These are phyloP conservation scores for Myotis planiceps DNA, from an alignment of 2,797 vertebrate genomes.

Conservation along the genomic window DNA sequence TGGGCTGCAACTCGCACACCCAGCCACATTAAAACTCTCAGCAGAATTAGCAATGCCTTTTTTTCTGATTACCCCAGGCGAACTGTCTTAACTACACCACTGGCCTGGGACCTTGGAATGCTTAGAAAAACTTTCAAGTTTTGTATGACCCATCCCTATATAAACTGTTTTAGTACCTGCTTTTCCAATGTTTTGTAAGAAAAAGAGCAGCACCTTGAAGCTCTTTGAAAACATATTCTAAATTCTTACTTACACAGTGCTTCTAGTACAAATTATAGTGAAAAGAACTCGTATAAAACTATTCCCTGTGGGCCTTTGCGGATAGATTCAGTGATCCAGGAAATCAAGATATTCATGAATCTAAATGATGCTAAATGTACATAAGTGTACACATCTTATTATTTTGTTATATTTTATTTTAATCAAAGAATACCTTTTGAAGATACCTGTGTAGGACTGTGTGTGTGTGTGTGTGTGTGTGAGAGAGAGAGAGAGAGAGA, in stretches of 20 bases:
- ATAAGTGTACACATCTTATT: neutral
- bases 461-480: no score
- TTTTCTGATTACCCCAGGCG: neutral
- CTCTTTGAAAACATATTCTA: constrained; percentile 19
- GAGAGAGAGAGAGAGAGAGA: neutral
- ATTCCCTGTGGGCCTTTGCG: neutral
- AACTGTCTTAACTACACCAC: neutral
- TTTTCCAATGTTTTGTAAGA: neutral
- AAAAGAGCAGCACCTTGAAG: neutral
- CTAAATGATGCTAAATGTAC: neutral
- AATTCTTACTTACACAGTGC: neutral
- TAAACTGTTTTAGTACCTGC: neutral
- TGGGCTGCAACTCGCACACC: constrained; percentile 67
- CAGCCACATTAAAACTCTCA: constrained; percentile 23
- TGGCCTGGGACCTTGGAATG: neutral
- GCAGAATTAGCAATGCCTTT: neutral
- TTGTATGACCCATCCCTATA: neutral
- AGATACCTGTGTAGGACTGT: neutral
- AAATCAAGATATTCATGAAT: neutral
- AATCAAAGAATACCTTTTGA: neutral
- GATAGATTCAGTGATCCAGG: neutral
- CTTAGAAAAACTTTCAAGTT: neutral
- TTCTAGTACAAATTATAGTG: neutral
- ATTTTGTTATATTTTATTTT: neutral
- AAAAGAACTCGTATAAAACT: neutral